Conservation (phyloP, 2,888 invertebrate genomes). For the Caenorhabditis sp. region DNA sequence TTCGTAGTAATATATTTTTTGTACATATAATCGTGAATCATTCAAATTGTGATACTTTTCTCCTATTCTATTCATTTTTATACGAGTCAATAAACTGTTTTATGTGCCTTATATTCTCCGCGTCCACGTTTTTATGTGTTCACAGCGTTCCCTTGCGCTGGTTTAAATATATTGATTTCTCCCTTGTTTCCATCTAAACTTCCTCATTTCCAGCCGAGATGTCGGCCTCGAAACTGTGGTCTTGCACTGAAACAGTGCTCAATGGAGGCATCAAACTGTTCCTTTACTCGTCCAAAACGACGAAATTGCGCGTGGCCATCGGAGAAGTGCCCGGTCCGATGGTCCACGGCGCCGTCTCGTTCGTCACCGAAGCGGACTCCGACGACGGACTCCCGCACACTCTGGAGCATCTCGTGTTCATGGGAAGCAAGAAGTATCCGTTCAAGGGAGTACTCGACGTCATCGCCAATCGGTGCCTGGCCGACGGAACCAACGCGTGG, state of each 20-base stretch:
- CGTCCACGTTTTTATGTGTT: not conserved
- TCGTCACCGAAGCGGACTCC: slow-evolving; percentile 91
- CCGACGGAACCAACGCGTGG: slow-evolving; percentile 89
- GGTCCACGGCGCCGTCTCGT: slow-evolving; percentile 89
- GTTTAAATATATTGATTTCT: not conserved
- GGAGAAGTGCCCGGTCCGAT: slow-evolving; percentile 92
- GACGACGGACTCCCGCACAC: slow-evolving; percentile 95
- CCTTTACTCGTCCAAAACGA: slow-evolving; percentile 59
- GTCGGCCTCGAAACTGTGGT: slow-evolving; percentile 60
- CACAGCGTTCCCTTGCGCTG: no score
- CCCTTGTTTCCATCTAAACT: not conserved
- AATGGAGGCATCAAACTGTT: slow-evolving; percentile 61
- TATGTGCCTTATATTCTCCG: not conserved
- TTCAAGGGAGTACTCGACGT: slow-evolving; percentile 84
- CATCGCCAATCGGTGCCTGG: slow-evolving; percentile 84
- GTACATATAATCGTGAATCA: not conserved
- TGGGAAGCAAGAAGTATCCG: slow-evolving; percentile 91
- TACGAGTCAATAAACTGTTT: slow-evolving; percentile 1
- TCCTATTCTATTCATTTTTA: not conserved
- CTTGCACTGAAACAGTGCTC: slow-evolving; percentile 59
- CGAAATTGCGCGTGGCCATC: slow-evolving; percentile 85
- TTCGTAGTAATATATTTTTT: slow-evolving; percentile 4
- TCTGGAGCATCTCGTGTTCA: slow-evolving; percentile 91
- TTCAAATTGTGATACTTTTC: slow-evolving; percentile 9
- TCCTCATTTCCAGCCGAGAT: slow-evolving; percentile 12